A percentile compares a stretch with the other conserved stretches of the same genome.
phyloP scores from a whole-genome alignment of 1,140 invertebrate genomes.

The Cherax destructor region DNA sequence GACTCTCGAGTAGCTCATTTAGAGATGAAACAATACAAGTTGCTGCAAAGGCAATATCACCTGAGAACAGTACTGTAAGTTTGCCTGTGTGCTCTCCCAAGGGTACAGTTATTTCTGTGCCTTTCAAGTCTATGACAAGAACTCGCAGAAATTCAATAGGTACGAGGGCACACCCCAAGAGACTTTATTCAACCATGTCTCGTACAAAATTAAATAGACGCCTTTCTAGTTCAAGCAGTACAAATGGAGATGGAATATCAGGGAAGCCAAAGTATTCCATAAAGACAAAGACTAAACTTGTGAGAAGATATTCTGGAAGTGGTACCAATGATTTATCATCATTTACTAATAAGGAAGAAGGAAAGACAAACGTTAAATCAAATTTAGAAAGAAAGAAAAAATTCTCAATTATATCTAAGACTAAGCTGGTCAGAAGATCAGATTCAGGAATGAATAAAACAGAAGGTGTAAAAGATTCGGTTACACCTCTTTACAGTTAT shows the following conservation, averaged over 20 bases:
- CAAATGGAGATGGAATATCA: background rate
- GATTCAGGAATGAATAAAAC: conserved; percentile 42
- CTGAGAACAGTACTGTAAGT: background rate
- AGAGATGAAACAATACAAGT: background rate
- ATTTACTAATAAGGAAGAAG: background rate
- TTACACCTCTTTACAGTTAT: background rate
- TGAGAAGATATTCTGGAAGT: conserved; percentile 9
- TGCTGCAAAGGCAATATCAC: background rate
- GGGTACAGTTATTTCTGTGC: background rate
- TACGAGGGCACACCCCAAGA: conserved; percentile 8
- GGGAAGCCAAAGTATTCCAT: conserved; percentile 49
- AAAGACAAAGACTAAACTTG: conserved; percentile 55
- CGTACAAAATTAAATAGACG: conserved; percentile 32
- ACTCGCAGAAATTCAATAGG: background rate
- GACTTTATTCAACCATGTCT: conserved; percentile 16
- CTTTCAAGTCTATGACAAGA: background rate
- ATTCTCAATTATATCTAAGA: conserved; percentile 52
- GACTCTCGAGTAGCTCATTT: background rate
- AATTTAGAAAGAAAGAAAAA: conserved; percentile 40
- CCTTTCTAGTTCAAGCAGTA: background rate
- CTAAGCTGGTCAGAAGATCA: conserved; percentile 54
- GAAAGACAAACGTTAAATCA: background rate
- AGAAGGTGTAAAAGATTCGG: background rate
- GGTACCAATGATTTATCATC: background rate
- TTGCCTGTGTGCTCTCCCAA: background rate